Percentiles rank a stretch among this genome's conserved stretches.
These are phyloP conservation scores for Threskiornis aethiopicus DNA, from an alignment of 2,797 vertebrate genomes.

Conservation along the genomic window DNA sequence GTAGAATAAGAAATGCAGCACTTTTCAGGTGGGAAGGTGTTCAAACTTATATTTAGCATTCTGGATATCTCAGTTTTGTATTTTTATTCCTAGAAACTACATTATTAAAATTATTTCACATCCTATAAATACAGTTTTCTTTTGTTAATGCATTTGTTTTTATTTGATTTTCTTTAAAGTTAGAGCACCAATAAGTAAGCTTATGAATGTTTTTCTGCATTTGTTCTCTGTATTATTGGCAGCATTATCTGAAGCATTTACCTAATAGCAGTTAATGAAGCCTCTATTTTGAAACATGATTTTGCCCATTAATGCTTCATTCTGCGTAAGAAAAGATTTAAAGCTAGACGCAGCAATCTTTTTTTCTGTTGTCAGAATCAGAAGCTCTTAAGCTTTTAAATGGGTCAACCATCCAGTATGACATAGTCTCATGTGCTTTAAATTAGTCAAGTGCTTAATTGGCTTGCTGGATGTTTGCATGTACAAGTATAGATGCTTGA, in stretches of 20 bases:
- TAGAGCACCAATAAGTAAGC: not conserved
- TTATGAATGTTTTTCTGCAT: not conserved
- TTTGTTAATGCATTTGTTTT: not conserved
- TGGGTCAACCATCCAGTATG: not conserved
- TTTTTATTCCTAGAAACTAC: not conserved
- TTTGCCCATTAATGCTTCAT: not conserved
- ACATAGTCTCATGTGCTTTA: constrained; percentile 27
- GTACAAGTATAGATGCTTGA: not conserved
- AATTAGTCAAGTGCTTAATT: constrained; percentile 44
- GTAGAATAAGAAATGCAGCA: not conserved
- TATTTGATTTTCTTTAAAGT: not conserved
- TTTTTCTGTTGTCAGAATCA: not conserved
- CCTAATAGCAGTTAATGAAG: not conserved
- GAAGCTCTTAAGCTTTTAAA: constrained; percentile 27
- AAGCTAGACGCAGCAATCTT: not conserved
- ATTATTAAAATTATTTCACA: not conserved
- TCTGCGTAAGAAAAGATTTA: not conserved
- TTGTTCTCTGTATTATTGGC: not conserved
- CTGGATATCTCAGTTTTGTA: not conserved
- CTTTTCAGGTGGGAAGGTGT: not conserved
- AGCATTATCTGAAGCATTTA: not conserved
- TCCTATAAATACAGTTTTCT: not conserved
- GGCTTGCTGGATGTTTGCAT: constrained; percentile 22
- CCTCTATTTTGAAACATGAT: not conserved
- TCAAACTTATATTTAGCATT: not conserved